A percentile compares a stretch with the other conserved stretches of the same genome.
phyloP scores from a whole-genome alignment of 2,797 vertebrate genomes.

The Delichon dasypus region DNA sequence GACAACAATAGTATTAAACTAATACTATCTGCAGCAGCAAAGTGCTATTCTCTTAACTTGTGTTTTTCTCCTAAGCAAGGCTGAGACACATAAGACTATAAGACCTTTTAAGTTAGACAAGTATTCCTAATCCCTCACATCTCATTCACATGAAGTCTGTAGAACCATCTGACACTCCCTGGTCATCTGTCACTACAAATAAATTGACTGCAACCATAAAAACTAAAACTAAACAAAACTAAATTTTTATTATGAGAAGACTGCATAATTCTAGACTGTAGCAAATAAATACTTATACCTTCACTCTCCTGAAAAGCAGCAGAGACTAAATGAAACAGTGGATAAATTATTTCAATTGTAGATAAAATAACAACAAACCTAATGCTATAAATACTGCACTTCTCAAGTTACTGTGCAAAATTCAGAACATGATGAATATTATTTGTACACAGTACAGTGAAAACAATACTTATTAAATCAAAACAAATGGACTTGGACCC shows the following conservation, averaged over 20 bases:
- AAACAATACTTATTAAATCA: conserved; percentile 28
- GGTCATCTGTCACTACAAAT: neutral
- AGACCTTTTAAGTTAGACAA: neutral
- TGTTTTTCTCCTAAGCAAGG: neutral
- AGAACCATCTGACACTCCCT: neutral
- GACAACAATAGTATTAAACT: neutral
- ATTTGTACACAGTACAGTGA: conserved; percentile 14
- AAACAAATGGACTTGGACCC: conserved; percentile 5
- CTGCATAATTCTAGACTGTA: neutral
- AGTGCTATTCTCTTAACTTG: rapidly evolving
- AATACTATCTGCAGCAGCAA: neutral
- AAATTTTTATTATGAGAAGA: neutral
- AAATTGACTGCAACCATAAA: neutral
- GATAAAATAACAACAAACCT: neutral
- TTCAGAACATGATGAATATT: neutral
- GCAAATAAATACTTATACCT: neutral
- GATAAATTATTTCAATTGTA: neutral
- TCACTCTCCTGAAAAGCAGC: neutral
- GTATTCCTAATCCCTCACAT: neutral
- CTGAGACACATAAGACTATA: neutral
- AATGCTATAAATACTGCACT: neutral
- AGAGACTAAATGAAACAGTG: neutral
- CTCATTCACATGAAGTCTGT: neutral
- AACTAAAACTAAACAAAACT: neutral
- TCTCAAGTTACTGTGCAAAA: neutral